Conservation (phyloP, 2,113 vertebrate genomes). For the Microtus ochrogaster region DNA sequence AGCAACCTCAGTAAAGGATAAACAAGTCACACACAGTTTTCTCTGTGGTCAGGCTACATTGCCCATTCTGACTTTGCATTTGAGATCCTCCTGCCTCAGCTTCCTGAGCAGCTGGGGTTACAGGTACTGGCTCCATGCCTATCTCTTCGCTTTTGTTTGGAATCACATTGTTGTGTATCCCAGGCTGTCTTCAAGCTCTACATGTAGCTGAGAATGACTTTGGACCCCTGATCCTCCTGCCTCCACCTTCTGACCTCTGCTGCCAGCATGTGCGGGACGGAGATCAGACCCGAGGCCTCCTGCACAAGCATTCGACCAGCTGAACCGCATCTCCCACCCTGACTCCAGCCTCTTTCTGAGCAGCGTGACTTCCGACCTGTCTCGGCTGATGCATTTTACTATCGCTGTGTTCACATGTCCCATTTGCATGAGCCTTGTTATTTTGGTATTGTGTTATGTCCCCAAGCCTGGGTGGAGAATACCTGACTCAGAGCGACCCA, state of each 20-base stretch:
- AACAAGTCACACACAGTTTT: background rate
- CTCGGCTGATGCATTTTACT: background rate
- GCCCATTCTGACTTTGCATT: background rate
- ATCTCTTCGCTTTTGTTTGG: background rate
- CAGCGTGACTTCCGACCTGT: background rate
- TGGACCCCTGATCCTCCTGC: background rate
- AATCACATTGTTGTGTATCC: background rate
- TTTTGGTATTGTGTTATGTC: background rate
- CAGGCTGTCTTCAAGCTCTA: background rate
- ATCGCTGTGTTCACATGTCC: background rate
- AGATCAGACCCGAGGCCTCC: background rate
- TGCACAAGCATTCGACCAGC: background rate
- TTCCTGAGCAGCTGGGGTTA: background rate
- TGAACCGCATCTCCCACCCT: background rate
- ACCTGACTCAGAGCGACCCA: background rate
- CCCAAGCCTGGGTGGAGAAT: background rate
- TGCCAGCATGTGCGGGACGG: background rate
- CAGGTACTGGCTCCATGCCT: no score
- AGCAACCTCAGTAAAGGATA: no score
- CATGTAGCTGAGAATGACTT: background rate
- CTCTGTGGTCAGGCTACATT: background rate
- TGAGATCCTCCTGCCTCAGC: background rate
- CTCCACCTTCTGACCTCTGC: background rate
- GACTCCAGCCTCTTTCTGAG: no score
- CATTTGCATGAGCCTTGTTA: conserved; percentile 41